A percentile compares a stretch with the other conserved stretches of the same genome.
Evolutionary conservation across 2,113 vertebrate species (phyloP).

Genomic region (Dicrurus megarhynchus): DNA sequence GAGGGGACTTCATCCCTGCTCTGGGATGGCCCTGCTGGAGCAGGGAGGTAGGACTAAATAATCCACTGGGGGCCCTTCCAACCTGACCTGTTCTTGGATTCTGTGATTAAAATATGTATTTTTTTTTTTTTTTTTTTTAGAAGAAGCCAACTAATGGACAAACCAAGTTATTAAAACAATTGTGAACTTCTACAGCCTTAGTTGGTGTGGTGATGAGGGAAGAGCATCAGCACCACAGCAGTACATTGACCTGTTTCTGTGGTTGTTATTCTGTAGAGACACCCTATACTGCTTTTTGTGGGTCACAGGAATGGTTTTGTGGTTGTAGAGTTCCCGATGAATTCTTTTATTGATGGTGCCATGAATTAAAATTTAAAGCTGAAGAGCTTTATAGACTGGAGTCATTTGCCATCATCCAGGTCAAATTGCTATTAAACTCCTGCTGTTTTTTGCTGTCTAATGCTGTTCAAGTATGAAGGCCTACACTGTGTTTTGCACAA

Average conservation of each 20-base stretch:
- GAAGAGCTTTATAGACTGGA: not conserved
- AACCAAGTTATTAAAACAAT: not conserved
- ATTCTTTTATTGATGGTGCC: not conserved
- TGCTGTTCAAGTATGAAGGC: not conserved
- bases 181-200: not conserved
- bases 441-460: not conserved
- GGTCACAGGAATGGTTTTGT: not conserved
- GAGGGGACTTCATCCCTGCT: not conserved
- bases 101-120: not conserved
- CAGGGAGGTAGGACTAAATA: not conserved
- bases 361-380: not conserved
- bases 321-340: not conserved
- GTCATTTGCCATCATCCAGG: not conserved
- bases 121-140: not conserved
- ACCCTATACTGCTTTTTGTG: rapidly evolving
- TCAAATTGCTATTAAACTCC: not conserved
- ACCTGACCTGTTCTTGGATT: too few species aligned
- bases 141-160: not conserved
- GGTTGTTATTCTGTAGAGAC: not conserved
- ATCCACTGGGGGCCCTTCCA: not conserved
- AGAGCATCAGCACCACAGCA: not conserved
- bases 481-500: not conserved
- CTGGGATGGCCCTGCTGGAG: not conserved
- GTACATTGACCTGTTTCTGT: rapidly evolving
- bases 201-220: not conserved